These are phyloP conservation scores for Oligia latruncula DNA, from an alignment of 2,888 invertebrate genomes.

Conservation along the genomic window DNA sequence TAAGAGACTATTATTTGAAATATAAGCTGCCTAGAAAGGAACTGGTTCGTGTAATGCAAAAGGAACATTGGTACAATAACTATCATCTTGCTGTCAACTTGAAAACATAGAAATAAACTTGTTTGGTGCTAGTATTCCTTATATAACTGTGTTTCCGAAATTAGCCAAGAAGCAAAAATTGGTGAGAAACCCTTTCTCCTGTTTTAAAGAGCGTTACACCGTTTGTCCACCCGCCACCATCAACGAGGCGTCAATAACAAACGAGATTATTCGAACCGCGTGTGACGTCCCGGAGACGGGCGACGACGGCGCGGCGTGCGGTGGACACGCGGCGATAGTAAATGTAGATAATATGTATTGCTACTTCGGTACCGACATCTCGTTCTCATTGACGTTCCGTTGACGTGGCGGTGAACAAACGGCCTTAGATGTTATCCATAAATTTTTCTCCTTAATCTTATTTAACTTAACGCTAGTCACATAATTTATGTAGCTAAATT, in stretches of 20 bases:
- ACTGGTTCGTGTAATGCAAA: not conserved
- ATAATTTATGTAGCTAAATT: not conserved
- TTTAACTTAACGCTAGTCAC: not conserved
- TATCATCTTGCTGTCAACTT: not conserved
- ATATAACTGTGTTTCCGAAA: not conserved
- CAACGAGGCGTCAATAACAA: not conserved
- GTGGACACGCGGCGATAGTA: not conserved
- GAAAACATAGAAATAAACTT: not conserved
- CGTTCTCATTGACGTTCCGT: not conserved
- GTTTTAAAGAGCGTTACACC: not conserved
- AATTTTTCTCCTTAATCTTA: not conserved
- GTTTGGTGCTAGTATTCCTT: not conserved
- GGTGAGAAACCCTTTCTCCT: not conserved
- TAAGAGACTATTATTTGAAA: constrained; percentile 22
- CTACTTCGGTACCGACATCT: not conserved
- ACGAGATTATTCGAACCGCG: not conserved
- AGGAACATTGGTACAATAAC: not conserved
- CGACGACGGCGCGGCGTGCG: not conserved
- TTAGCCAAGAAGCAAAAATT: too few relatives aligned
- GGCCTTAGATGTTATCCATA: not conserved
- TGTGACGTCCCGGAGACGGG: not conserved
- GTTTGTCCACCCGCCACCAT: not conserved
- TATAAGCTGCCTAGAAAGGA: not conserved
- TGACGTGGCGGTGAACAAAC: not conserved
- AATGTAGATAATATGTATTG: not conserved